These are phyloP conservation scores for Mormyrus lacerda DNA, from an alignment of 2,113 vertebrate genomes.

Conservation along the genomic window DNA sequence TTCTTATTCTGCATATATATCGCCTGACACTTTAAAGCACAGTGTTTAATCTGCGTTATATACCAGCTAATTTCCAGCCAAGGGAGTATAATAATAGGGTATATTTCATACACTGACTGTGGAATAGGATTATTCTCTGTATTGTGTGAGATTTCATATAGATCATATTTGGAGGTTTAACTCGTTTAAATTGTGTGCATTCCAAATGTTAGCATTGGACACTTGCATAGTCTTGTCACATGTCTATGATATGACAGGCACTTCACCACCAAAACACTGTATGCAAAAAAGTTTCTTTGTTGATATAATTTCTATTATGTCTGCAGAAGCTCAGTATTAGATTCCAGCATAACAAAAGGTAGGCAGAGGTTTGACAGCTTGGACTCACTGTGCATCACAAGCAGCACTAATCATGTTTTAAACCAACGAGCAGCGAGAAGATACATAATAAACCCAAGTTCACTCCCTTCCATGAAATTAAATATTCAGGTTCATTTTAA, in stretches of 20 bases:
- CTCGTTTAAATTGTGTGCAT: neutral
- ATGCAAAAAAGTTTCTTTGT: slow-evolving; percentile 6
- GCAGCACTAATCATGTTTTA: neutral
- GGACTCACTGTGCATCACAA: neutral
- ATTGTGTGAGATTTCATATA: neutral
- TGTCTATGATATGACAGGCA: neutral
- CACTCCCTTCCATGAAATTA: neutral
- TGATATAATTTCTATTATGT: neutral
- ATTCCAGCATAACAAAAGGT: neutral
- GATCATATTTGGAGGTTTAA: neutral
- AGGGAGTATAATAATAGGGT: neutral
- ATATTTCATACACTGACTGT: neutral
- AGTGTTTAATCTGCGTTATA: neutral
- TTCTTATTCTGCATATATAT: neutral
- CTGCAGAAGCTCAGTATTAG: neutral
- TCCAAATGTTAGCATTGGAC: neutral
- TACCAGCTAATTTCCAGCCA: neutral
- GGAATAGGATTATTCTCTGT: neutral
- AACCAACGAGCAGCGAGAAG: neutral
- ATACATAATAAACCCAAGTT: neutral
- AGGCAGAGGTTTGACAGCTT: neutral
- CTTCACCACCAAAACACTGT: neutral
- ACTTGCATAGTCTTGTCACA: neutral
- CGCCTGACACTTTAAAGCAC: neutral
- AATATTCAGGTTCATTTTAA: slow-evolving; percentile 5